Evolutionary conservation across 2,113 vertebrate genomes (phyloP).

Genomic region (Corvus moneduloides): DNA sequence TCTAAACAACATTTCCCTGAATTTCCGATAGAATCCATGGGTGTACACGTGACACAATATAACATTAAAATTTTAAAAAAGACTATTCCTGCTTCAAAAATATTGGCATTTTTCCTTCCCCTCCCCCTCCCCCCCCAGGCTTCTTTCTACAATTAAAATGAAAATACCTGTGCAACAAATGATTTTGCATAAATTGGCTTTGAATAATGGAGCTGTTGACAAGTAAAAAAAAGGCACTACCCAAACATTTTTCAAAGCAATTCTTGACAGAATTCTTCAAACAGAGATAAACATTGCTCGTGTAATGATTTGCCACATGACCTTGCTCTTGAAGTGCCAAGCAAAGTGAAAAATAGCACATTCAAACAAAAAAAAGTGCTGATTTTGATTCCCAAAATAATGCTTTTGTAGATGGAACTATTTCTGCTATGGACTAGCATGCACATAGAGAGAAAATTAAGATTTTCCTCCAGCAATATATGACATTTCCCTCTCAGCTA

Average conservation of each 20-base stretch:
- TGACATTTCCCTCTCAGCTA: slow-evolving; percentile 16
- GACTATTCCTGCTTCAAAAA: background rate
- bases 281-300: background rate
- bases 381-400: slow-evolving; percentile 51
- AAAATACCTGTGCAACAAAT: slow-evolving; percentile 1
- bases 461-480: slow-evolving; percentile 16
- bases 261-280: slow-evolving; percentile 25
- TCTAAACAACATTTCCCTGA: background rate
- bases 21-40: background rate
- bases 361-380: slow-evolving; percentile 26
- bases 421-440: background rate
- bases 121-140: too few species aligned
- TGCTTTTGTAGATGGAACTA: slow-evolving; percentile 31
- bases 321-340: slow-evolving; percentile 30
- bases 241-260: slow-evolving; percentile 15
- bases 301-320: slow-evolving; percentile 34
- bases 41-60: background rate
- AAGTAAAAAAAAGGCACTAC: background rate
- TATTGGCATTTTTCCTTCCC: background rate
- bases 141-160: slow-evolving; percentile 42
- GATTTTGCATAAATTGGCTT: slow-evolving; percentile 26
- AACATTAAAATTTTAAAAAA: background rate
- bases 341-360: slow-evolving; percentile 46
- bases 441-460: background rate
- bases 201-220: slow-evolving; percentile 25